phyloP scores from a whole-genome alignment of 2,797 vertebrate species.

The Naso thynnoides region DNA sequence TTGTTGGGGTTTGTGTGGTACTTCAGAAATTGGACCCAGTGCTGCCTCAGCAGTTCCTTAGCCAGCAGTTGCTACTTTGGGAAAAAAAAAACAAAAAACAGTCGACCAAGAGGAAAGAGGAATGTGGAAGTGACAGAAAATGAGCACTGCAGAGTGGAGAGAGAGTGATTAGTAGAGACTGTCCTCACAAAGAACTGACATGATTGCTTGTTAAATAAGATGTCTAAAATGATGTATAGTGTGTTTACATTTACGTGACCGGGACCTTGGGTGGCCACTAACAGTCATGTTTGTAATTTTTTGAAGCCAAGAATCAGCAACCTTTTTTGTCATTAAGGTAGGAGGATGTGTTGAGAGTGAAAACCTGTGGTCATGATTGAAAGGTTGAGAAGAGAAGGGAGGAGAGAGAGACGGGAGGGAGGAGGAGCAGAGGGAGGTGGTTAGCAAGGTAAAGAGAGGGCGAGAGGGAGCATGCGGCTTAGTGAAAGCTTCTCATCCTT shows the following conservation, averaged over 20 bases:
- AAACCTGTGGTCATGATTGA: conserved; percentile 16
- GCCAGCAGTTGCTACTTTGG: conserved; percentile 43
- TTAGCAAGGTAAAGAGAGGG: conserved; percentile 54
- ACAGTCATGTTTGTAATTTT: not conserved
- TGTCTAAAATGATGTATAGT: no score
- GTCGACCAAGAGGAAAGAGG: not conserved
- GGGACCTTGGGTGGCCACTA: conserved; percentile 5
- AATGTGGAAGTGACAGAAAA: conserved; percentile 27
- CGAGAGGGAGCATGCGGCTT: conserved; percentile 62
- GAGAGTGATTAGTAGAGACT: conserved; percentile 4
- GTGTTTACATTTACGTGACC: not conserved
- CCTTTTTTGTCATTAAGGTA: not conserved
- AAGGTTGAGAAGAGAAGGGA: conserved; percentile 4
- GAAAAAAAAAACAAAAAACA: conserved; percentile 8
- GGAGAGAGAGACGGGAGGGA: not conserved
- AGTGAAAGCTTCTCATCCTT: conserved; percentile 71
- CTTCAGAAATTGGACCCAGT: conserved; percentile 56
- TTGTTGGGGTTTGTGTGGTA: conserved; percentile 46
- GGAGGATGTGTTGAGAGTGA: not conserved
- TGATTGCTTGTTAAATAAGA: not conserved
- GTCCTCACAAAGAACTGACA: not conserved
- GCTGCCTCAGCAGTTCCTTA: conserved; percentile 68
- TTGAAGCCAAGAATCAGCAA: not conserved
- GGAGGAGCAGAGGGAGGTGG: conserved; percentile 6
- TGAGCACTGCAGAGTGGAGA: conserved; percentile 7